These are phyloP conservation scores for Scaptomyza caliginosa DNA, from an alignment of 2,888 invertebrate genomes.

Conservation along the genomic window DNA sequence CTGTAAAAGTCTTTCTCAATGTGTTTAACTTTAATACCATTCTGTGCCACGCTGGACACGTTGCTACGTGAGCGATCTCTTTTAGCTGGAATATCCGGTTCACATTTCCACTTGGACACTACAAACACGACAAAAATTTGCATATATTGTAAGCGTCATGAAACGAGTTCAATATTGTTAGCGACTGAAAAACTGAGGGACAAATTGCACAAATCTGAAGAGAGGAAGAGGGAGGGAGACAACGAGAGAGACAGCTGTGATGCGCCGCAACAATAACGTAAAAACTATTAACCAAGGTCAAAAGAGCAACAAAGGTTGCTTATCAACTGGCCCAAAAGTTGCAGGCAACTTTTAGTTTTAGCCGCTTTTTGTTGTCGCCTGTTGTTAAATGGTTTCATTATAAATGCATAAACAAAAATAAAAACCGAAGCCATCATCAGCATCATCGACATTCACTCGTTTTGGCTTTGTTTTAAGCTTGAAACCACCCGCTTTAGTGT, in stretches of 20 bases:
- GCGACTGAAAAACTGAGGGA: slow-evolving; percentile 52
- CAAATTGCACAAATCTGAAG: slow-evolving; percentile 47
- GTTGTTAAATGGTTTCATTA: slow-evolving; percentile 68
- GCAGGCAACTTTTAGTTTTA: slow-evolving; percentile 29
- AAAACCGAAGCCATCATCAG: slow-evolving; percentile 36
- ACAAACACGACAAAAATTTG: slow-evolving; percentile 24
- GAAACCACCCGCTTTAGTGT: slow-evolving; percentile 43
- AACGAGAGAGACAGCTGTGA: not conserved
- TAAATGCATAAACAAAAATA: slow-evolving; percentile 59
- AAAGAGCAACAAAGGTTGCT: slow-evolving; percentile 62
- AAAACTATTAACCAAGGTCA: slow-evolving; percentile 21
- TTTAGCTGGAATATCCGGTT: slow-evolving; percentile 57
- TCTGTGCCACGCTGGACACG: slow-evolving; percentile 42
- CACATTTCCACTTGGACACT: slow-evolving; percentile 29
- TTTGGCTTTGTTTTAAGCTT: slow-evolving; percentile 26
- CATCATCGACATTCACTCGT: slow-evolving; percentile 58
- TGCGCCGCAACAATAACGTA: slow-evolving; percentile 11
- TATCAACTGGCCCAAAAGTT: slow-evolving; percentile 57
- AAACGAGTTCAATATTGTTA: slow-evolving; percentile 54
- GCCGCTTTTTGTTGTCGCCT: slow-evolving; percentile 18
- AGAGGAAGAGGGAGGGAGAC: no score
- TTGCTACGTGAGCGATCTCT: slow-evolving; percentile 42
- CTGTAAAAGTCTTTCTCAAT: slow-evolving; percentile 5
- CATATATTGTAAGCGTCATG: slow-evolving; percentile 19
- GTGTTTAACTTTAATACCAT: slow-evolving; percentile 30